Percentiles rank a stretch among this genome's conserved stretches.
Conservation (phyloP, 1,140 invertebrate species). For the Neuroterus valhalla region DNA sequence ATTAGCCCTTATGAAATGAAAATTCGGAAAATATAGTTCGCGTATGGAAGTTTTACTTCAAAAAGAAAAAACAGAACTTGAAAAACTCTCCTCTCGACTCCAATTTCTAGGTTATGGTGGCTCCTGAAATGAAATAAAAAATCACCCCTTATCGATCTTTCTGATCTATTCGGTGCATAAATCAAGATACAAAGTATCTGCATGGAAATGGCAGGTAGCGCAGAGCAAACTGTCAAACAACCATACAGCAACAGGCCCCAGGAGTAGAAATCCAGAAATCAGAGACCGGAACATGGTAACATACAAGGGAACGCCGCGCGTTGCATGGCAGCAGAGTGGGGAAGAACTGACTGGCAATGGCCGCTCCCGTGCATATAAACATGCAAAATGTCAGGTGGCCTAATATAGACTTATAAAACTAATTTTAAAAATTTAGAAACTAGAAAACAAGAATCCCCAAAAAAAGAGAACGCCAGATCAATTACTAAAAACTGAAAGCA, state of each 20-base stretch:
- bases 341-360: constrained; percentile 64
- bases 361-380: constrained; percentile 73
- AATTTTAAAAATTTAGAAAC: background rate
- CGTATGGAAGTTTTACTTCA: too few relatives aligned
- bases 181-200: background rate
- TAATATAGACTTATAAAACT: background rate
- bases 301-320: constrained; percentile 56
- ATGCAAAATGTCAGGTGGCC: constrained; percentile 62
- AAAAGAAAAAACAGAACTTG: too few relatives aligned
- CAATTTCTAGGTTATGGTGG: too few relatives aligned
- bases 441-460: background rate
- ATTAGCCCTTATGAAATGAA: too few relatives aligned
- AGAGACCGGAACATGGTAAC: constrained; percentile 58
- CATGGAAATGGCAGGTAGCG: constrained; percentile 12
- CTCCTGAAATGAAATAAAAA: background rate
- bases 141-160: background rate
- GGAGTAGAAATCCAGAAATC: background rate
- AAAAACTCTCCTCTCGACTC: too few relatives aligned
- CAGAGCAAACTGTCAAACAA: constrained; percentile 1
- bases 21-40: too few relatives aligned
- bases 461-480: background rate
- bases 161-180: background rate
- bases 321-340: constrained; percentile 43
- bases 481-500: background rate
- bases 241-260: background rate